phyloP scores from a whole-genome alignment of 2,888 invertebrate species.

The Heteromurus nitidus region DNA sequence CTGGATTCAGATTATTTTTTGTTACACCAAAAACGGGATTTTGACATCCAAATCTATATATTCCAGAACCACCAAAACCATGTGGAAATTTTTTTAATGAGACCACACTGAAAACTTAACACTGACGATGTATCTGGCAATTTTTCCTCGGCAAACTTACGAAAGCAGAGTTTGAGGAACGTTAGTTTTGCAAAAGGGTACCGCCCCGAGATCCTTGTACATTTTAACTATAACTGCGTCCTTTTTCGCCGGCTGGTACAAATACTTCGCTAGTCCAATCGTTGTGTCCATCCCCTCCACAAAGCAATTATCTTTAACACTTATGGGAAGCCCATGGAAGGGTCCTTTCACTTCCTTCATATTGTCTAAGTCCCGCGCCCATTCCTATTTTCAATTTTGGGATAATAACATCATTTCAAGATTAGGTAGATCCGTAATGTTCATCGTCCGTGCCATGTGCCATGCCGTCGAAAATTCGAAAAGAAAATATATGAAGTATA shows the following conservation, averaged over 20 bases:
- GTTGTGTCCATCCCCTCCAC: slow-evolving; percentile 75
- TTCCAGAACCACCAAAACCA: too few species aligned
- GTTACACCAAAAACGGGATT: slow-evolving; percentile 72
- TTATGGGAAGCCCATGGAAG: slow-evolving; percentile 75
- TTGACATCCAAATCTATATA: slow-evolving; percentile 61
- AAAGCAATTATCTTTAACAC: slow-evolving; percentile 75
- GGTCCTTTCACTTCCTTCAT: slow-evolving; percentile 69
- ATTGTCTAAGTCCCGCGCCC: slow-evolving; percentile 58
- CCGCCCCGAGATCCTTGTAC: slow-evolving; percentile 75
- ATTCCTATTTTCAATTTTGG: slow-evolving; percentile 72
- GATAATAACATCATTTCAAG: slow-evolving; percentile 37
- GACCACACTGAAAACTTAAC: too few species aligned
- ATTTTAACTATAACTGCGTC: slow-evolving; percentile 69
- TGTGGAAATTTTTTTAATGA: too few species aligned
- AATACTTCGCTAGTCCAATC: slow-evolving; percentile 74
- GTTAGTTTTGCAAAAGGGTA: slow-evolving; percentile 77
- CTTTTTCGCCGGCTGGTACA: slow-evolving; percentile 73
- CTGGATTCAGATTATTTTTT: slow-evolving; percentile 65
- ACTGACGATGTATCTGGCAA: too few species aligned
- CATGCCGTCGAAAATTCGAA: neutral
- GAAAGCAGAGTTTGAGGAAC: slow-evolving; percentile 75
- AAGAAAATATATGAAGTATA: neutral
- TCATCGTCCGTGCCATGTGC: neutral
- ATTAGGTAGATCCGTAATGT: neutral
- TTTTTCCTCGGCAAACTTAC: too few species aligned